Evolutionary conservation across 2,797 vertebrate species (phyloP).

Genomic region (Brotula barbata): DNA sequence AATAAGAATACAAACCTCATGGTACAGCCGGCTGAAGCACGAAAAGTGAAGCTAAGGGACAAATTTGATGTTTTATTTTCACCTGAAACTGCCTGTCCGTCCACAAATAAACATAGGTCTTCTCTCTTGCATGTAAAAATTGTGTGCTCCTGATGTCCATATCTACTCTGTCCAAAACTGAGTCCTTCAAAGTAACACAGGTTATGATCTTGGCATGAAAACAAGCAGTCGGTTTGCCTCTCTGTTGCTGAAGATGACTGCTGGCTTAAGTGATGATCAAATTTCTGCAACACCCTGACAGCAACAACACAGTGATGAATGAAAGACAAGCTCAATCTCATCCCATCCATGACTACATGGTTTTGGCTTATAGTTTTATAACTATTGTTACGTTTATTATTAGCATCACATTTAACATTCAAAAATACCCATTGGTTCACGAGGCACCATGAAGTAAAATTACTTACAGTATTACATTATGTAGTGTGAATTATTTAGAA

Average conservation of each 20-base stretch:
- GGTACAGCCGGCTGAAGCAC: not conserved
- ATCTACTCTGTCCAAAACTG: conserved; percentile 3
- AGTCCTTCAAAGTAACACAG: not conserved
- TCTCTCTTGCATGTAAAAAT: conserved; percentile 39
- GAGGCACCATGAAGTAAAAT: too few relatives aligned
- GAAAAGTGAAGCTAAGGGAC: too few relatives aligned
- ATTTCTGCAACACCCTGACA: conserved; percentile 13
- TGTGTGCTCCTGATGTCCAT: conserved; percentile 43
- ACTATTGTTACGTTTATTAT: conserved; percentile 25
- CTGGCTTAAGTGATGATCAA: conserved; percentile 12
- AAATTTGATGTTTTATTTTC: not conserved
- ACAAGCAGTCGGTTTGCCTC: not conserved
- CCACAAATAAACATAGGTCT: conserved; percentile 76
- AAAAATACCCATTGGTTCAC: not conserved
- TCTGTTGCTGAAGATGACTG: not conserved
- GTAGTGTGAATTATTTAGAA: too few relatives aligned
- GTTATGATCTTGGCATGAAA: not conserved
- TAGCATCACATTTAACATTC: not conserved
- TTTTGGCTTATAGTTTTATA: conserved; percentile 41
- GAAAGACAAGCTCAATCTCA: conserved; percentile 22
- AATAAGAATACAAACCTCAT: not conserved
- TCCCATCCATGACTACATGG: not conserved
- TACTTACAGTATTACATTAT: too few relatives aligned
- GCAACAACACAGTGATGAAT: conserved; percentile 6
- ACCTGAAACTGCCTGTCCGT: conserved; percentile 77